Percentiles rank a stretch among this genome's conserved stretches.
Evolutionary conservation across 2,797 vertebrate species (phyloP).

Genomic region (Notamacropus eugenii): DNA sequence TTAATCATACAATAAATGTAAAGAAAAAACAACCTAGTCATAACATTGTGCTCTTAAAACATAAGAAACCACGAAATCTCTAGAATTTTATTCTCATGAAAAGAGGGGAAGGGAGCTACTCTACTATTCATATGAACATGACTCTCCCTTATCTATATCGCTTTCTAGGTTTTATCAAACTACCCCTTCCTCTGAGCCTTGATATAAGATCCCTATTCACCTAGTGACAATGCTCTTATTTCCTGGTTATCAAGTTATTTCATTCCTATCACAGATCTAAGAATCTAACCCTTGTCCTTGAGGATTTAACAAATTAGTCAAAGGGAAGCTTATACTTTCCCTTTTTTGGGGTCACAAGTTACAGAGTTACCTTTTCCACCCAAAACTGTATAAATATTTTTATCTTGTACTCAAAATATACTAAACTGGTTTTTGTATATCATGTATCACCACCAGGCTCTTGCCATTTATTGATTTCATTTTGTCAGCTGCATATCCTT

Average conservation of each 20-base stretch:
- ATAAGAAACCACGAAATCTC: conserved; percentile 38
- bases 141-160: background rate
- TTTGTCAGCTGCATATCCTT: background rate
- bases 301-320: background rate
- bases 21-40: conserved; percentile 40
- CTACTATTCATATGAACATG: conserved; percentile 17
- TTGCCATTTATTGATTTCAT: background rate
- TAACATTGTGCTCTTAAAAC: conserved; percentile 20
- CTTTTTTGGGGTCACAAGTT: background rate
- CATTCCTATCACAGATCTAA: background rate
- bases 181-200: conserved; percentile 38
- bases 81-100: conserved; percentile 39
- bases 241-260: background rate
- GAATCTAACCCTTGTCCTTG: background rate
- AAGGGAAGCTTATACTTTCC: background rate
- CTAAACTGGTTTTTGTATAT: no score
- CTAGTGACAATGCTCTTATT: background rate
- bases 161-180: background rate
- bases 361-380: background rate
- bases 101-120: background rate
- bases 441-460: no score
- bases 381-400: background rate
- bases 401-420: no score
- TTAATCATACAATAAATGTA: conserved; percentile 55
- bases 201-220: conserved; percentile 2